Base-by-base conservation (phyloP, 2,888 invertebrate genomes). In the Mechanitis messenoides region DNA sequence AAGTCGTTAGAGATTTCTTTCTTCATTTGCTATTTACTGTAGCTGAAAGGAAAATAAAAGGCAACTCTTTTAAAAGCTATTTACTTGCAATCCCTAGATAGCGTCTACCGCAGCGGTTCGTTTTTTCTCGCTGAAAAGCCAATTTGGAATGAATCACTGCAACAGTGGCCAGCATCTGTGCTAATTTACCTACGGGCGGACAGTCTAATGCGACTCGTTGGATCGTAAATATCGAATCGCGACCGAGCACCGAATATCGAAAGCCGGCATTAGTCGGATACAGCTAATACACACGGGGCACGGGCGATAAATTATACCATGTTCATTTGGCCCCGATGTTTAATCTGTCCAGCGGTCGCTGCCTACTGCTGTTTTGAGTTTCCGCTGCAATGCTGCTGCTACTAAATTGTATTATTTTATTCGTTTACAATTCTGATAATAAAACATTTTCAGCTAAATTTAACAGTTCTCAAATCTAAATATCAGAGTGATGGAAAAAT, bases 121-220 rank as follows among this genome's bases (percentile, higher is more conserved):
- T 82, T 85, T 88, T 89, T 87, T 84, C 79, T 76, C 82, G 82
- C 84, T 87, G 87, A 86, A 89, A 87, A 89, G 87, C 89, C 89
- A 90, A 90, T 90, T 90, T 88, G 85, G 82, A 90, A 90, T 90
- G 89, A 90, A 90, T 90, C 90, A 90, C 86, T 81, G 88, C 84
- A 85, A 87, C 87, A 83, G 86, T 83, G 81, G 86, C 84, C 79
- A 88, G 85, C 90, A 90, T 90, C 89, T 90, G 90, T 86, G 90
- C 90, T 90, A 90, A 90, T 90, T 90, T 90, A 90, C 90, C 90
- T 89, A 89, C 87, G 85, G 81, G 84, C 79, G 86, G 89, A 89
- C 90, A 90, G 87, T 87, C 88, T 90, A 90, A 90, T 90, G 90
- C 87, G 84, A 81, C 80, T 83, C 80, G 85, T 80, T 84, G 75